A percentile compares a stretch with the other conserved stretches of the same genome.
phyloP scores from a whole-genome alignment of 2,888 invertebrate genomes.

The Leucoptera coffeella region DNA sequence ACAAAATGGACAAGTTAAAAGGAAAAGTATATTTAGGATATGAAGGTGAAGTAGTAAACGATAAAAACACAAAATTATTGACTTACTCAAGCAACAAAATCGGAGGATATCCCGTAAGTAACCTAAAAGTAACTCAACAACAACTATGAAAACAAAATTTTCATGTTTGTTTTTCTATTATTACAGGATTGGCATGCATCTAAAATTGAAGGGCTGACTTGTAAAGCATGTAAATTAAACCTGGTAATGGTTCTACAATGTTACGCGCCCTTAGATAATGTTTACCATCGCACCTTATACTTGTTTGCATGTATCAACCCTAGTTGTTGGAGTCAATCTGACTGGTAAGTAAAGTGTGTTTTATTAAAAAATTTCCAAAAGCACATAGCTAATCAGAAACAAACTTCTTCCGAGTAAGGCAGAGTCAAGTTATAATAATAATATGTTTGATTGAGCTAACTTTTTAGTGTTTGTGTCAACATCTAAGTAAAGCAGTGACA shows the following conservation, averaged over 20 bases:
- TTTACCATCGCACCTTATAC: conserved; percentile 81
- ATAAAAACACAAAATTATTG: conserved; percentile 59
- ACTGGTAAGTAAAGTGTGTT: conserved; percentile 53
- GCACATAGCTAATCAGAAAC: too few species aligned
- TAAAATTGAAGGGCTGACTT: conserved; percentile 41
- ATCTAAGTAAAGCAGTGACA: too few species aligned
- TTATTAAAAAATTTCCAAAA: not conserved
- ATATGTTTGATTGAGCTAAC: too few species aligned
- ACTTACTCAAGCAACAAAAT: conserved; percentile 76
- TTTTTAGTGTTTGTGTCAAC: too few species aligned
- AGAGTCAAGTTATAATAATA: too few species aligned
- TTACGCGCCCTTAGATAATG: conserved; percentile 77
- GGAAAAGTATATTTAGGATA: conserved; percentile 68
- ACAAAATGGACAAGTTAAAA: conserved; percentile 46
- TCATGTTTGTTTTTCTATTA: too few species aligned
- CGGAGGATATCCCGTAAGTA: conserved; percentile 69
- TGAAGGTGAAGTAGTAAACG: conserved; percentile 70
- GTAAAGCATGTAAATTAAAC: conserved; percentile 70
- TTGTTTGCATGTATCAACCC: conserved; percentile 81
- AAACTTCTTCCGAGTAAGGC: too few species aligned
- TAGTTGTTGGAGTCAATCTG: conserved; percentile 75
- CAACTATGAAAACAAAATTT: too few species aligned
- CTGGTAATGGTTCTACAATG: conserved; percentile 76
- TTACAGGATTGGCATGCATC: conserved; percentile 64
- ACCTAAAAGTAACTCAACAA: too few species aligned